Base-by-base conservation (phyloP, 2,797 vertebrate species). In the Ptychadena robeensis region DNA sequence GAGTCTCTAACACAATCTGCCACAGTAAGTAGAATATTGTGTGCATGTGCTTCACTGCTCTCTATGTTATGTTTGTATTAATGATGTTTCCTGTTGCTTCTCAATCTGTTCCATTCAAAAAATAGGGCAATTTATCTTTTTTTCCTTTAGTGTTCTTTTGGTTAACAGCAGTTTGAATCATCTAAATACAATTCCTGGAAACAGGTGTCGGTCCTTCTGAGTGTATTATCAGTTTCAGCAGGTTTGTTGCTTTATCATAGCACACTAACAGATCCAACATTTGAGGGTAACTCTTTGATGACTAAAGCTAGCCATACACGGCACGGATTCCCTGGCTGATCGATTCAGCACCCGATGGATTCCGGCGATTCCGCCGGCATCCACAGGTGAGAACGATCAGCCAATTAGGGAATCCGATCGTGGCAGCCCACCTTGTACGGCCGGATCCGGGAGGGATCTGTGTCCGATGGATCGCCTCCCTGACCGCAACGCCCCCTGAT, bases 41-140 rank as follows among this genome's bases (percentile, higher is more conserved):
- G 70, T 70, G 75, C 35, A 31, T 53, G 30, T 32, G 78, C 78
- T 61, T 53, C 65, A 38, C 73, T 76, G 83, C 78, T 48, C 82
- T 48, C 78, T 70, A 65, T 85, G 78, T 81, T 85, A 81, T 85
- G 78, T 85, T 75, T 85, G 65, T 79, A 80, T 74, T 85, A 85
- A 85, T 85, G 83, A 76, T 71, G 72, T 64, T 81, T 85, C 83
- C 78, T 59, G 83, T 80, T 76, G 83, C 64, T 85, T 64, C 44
- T 85, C 78, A 85, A 85, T 85, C 83, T 85, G 78, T 76, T 85
- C 71, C 78, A 79, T 85, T 81, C 63, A 76, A n/a, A 85, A 76
- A 80, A 85, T 78, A 66, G 76, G 65, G 83, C 83, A 76, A 81
- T 85, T 76, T 32, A 85, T 85, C 78, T 85, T 75, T 74, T 53